A percentile compares a stretch with the other conserved stretches of the same genome.
Conservation (phyloP, 2,888 invertebrate genomes). For the Lasius platythorax region DNA sequence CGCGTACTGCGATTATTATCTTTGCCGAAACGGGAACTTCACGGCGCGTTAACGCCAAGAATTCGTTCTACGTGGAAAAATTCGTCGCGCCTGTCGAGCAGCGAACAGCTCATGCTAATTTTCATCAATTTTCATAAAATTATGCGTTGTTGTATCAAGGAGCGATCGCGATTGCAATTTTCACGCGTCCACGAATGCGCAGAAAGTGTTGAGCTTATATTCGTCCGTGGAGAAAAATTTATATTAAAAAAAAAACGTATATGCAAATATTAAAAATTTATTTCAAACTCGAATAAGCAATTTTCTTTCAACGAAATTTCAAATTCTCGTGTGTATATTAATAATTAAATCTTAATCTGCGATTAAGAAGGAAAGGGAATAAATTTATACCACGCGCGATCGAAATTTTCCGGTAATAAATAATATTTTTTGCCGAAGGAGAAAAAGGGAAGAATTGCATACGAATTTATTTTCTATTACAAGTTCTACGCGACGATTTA, state of each 20-base stretch:
- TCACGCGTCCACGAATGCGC: constrained; percentile 4
- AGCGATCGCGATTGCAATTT: constrained; percentile 20
- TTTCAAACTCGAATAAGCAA: background rate
- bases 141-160: background rate
- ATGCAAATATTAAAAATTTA: background rate
- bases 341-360: background rate
- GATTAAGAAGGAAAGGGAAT: background rate
- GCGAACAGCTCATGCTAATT: constrained; percentile 24
- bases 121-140: constrained; percentile 28
- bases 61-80: constrained; percentile 44
- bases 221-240: background rate
- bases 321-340: background rate
- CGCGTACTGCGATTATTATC: constrained; percentile 34
- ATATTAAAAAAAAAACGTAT: background rate
- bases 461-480: background rate
- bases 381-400: background rate
- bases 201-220: background rate
- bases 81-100: constrained; percentile 36
- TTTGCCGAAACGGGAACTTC: constrained; percentile 29
- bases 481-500: background rate
- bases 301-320: background rate
- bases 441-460: background rate
- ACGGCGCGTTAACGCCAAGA: constrained; percentile 34
- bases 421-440: constrained; percentile 3
- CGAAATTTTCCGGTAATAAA: background rate